A percentile compares a stretch with the other conserved stretches of the same genome.
These are phyloP conservation scores for Sebastes taczanowskii DNA, from an alignment of 2,797 vertebrate genomes.

Conservation along the genomic window DNA sequence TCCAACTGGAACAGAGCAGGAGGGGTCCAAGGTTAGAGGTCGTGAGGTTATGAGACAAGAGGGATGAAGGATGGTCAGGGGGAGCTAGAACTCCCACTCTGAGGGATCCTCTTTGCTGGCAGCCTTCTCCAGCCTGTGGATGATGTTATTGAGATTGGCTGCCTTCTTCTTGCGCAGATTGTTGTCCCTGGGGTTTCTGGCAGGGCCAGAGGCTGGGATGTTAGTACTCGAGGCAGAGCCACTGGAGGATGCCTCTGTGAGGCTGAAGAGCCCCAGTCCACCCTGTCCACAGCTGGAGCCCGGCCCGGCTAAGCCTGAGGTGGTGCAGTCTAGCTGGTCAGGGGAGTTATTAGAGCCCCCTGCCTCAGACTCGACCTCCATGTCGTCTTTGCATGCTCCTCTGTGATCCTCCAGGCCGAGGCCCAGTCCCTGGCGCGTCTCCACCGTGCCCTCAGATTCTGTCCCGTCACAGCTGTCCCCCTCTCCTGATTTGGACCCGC, in stretches of 20 bases:
- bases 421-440: constrained; percentile 90
- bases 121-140: constrained; percentile 98
- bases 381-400: constrained; percentile 89
- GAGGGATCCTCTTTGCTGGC: constrained; percentile 95
- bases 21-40: constrained; percentile 87
- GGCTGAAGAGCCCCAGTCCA: constrained; percentile 90
- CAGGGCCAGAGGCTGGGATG: constrained; percentile 78
- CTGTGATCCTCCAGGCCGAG: constrained; percentile 83
- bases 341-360: constrained; percentile 86
- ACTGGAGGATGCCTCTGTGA: constrained; percentile 86
- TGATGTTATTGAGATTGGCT: constrained; percentile 99
- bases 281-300: constrained; percentile 88
- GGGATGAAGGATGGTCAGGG: constrained; percentile 84
- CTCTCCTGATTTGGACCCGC: constrained; percentile 89
- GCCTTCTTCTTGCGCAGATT: constrained; percentile 98
- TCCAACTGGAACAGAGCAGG: constrained; percentile 85
- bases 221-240: constrained; percentile 87
- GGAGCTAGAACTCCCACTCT: constrained; percentile 83
- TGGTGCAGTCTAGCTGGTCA: constrained; percentile 86
- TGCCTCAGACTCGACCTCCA: constrained; percentile 89
- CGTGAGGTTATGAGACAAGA: constrained; percentile 91
- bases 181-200: constrained; percentile 95
- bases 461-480: constrained; percentile 98
- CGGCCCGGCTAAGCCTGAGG: constrained; percentile 86
- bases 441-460: constrained; percentile 89